phyloP scores from a whole-genome alignment of 1,140 invertebrate species.

The Caerostris extrusa region DNA sequence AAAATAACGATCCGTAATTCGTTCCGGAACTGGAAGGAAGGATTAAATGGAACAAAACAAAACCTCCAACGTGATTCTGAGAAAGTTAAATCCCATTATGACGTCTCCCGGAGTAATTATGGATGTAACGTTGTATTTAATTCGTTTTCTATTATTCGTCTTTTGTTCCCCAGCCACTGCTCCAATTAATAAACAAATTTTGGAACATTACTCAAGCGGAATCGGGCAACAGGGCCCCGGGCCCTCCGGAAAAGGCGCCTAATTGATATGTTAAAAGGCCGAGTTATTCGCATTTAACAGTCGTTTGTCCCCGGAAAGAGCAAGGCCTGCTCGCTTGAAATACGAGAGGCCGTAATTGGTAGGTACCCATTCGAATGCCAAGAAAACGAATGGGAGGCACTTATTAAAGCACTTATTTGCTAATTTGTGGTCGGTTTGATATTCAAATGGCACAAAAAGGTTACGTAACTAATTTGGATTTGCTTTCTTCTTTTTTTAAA shows the following conservation, averaged over 20 bases:
- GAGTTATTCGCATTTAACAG: conserved; percentile 22
- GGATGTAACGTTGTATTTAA: conserved; percentile 20
- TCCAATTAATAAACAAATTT: conserved; percentile 36
- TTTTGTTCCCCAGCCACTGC: conserved; percentile 8
- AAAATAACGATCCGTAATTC: conserved; percentile 31
- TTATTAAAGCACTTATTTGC: conserved; percentile 4
- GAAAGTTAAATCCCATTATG: conserved; percentile 16
- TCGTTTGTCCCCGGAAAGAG: background rate
- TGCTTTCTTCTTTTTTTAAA: background rate
- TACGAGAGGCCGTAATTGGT: conserved; percentile 10
- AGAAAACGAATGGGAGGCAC: background rate
- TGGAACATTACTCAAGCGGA: conserved; percentile 6
- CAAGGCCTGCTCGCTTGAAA: background rate
- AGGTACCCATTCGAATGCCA: background rate
- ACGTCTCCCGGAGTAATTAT: conserved; percentile 6
- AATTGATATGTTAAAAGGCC: conserved; percentile 39
- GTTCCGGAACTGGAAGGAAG: background rate
- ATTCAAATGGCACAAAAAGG: conserved; percentile 51
- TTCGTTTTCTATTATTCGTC: conserved; percentile 9
- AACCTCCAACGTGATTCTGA: background rate
- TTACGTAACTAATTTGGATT: conserved; percentile 14
- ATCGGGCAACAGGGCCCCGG: background rate
- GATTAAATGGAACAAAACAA: background rate
- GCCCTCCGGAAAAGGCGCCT: background rate
- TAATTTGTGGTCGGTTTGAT: conserved; percentile 41